A percentile compares a stretch with the other conserved stretches of the same genome.
These are phyloP conservation scores for Epistrophe grossulariae DNA, from an alignment of 2,888 invertebrate species.

Conservation along the genomic window DNA sequence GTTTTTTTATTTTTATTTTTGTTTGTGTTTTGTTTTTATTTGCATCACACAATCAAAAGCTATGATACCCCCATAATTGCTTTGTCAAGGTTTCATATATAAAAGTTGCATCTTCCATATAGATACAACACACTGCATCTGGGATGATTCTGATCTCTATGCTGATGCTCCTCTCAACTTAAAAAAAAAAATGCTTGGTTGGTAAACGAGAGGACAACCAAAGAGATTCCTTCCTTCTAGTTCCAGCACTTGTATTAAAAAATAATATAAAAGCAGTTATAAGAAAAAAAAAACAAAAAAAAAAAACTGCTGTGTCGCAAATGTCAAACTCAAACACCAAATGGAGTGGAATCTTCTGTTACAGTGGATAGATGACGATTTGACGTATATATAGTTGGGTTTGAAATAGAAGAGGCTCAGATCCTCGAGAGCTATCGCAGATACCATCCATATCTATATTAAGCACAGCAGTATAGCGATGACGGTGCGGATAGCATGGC, in stretches of 20 bases:
- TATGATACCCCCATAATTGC: constrained; percentile 57
- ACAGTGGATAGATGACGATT: constrained; percentile 59
- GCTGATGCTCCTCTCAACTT: constrained; percentile 9
- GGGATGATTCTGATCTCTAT: constrained; percentile 25
- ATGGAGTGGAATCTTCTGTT: constrained; percentile 73
- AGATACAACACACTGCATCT: neutral
- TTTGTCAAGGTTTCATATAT: constrained; percentile 54
- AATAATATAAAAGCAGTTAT: constrained; percentile 27
- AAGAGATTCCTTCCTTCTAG: constrained; percentile 15
- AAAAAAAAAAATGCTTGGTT: neutral
- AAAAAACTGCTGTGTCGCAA: constrained; percentile 57
- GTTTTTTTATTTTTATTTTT: neutral
- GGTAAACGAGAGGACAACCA: neutral
- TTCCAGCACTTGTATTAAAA: constrained; percentile 51
- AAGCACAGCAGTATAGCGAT: constrained; percentile 21
- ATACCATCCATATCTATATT: neutral
- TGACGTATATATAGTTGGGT: constrained; percentile 35
- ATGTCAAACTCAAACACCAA: constrained; percentile 75
- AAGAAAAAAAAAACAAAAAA: constrained; percentile 23
- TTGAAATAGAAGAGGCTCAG: constrained; percentile 1
- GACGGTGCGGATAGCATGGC: constrained; percentile 61
- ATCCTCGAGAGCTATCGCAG: constrained; percentile 24
- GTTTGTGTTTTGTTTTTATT: neutral
- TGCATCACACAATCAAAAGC: constrained; percentile 39
- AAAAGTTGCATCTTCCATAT: constrained; percentile 17